Evolutionary conservation across 1,140 invertebrate genomes (phyloP), one percentile per base, ranked within the genome.

Genomic region (Dinoponera quadriceps): DNA sequence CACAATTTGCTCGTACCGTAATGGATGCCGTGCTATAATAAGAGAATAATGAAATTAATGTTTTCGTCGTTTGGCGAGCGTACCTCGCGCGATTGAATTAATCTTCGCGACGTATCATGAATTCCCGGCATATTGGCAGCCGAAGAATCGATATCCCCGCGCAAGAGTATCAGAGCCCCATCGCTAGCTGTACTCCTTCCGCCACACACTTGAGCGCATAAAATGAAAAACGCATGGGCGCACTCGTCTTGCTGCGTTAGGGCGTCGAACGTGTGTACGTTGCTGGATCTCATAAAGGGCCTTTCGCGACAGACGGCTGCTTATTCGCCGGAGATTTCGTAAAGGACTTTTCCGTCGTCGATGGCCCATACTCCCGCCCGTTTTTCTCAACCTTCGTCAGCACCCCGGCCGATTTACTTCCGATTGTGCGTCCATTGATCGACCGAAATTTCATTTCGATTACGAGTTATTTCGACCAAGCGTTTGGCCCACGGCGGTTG

Each of bases 151-250:
- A 57, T 80, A 68, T 54, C 75, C 33, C 49, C 33, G 54, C 65
- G 51, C 51, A 71, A 27, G 51, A 65, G 51, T 57, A 71, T 80
- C 75, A 33, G n/a, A n/a, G 66, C 51, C 22, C 49, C 51, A 78
- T 69, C 75, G 22, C 63, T 55, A 69, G 33, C 57, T 14, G 20
- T 57, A 62, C 62, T 82, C 62, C 48, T 60, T 68, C 48, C 75
- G 68, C 48, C 33, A 83, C 72, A 51, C 84, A 86, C 84, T 89
- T 73, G 51, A 82, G 25, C 59, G 65, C 73, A 85, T 87, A 85
- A 87, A 87, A 54, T 75, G 63, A 68, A 83, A 83, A 89, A 89
- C 86, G 87, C 87, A 88, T 88, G 86, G 85, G 62, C 83, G 87
- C 84, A 89, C 75, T 71, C 87, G 86, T 88, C 87, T 88, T 88